Conservation (phyloP, 2,113 vertebrate species). For the Origma solitaria region DNA sequence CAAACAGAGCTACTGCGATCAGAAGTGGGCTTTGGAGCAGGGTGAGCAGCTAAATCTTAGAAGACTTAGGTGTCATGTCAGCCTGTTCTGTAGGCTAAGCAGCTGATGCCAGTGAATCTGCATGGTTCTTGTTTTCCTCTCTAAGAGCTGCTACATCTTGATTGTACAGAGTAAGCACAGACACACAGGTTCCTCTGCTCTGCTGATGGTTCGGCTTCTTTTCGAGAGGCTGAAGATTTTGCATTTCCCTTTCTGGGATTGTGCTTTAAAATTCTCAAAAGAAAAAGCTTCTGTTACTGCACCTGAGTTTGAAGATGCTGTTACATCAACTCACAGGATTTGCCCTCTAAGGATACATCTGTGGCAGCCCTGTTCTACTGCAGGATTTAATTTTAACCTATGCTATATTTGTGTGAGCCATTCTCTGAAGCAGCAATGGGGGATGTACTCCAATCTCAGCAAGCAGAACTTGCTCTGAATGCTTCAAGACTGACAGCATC, state of each 20-base stretch:
- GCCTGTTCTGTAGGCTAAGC: neutral
- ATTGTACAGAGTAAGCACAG: neutral
- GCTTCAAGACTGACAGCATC: neutral
- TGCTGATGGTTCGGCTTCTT: fast-evolving
- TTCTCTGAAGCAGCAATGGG: neutral
- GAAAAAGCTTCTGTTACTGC: neutral
- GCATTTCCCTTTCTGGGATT: neutral
- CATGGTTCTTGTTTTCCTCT: neutral
- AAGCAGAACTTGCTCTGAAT: neutral
- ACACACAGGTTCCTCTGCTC: neutral
- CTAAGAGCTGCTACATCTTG: neutral
- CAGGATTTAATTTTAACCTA: neutral
- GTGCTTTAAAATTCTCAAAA: neutral
- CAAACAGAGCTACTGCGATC: neutral
- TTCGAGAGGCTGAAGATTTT: neutral
- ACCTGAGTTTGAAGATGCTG: neutral
- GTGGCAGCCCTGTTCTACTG: neutral
- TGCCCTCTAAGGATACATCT: neutral
- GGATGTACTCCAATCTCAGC: neutral
- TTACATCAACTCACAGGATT: neutral
- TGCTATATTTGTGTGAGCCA: neutral
- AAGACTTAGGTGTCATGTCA: neutral
- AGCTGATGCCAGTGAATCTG: neutral
- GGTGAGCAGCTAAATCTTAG: neutral
- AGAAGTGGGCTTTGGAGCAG: neutral